Percentiles rank a stretch among this genome's conserved stretches.
Evolutionary conservation across 2,888 invertebrate species (phyloP).

Genomic region (Dolichopus griseipennis): DNA sequence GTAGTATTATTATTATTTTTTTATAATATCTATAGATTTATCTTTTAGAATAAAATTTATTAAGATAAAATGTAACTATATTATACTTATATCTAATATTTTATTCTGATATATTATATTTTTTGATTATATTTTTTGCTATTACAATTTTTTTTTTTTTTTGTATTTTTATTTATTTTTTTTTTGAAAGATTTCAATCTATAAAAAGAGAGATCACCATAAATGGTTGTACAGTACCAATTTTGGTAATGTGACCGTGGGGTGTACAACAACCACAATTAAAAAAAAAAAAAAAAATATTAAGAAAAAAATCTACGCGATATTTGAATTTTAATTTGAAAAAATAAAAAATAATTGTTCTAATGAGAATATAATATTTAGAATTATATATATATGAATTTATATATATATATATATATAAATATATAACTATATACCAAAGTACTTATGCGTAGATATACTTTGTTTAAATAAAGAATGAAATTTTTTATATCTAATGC

Average conservation of each 20-base stretch:
- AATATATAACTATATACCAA: no score
- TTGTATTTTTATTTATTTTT: no score
- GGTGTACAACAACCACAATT: conserved; percentile 3
- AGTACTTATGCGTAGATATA: no score
- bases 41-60: no score
- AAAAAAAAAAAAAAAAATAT: neutral
- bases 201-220: neutral
- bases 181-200: conserved; percentile 1
- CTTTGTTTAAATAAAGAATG: no score
- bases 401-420: no score
- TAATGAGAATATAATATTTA: no score
- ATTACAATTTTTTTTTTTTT: neutral
- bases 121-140: neutral
- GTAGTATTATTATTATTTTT: no score
- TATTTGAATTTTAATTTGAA: conserved; percentile 1
- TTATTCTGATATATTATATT: neutral
- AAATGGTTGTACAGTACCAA: neutral
- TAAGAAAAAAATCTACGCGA: neutral
- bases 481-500: no score
- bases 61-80: no score
- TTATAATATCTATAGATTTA: no score
- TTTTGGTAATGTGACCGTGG: conserved; percentile 3
- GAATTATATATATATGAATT: no score
- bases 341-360: neutral
- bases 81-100: neutral